Base-by-base conservation (phyloP, 1,140 invertebrate species). In the Pinna nobilis region DNA sequence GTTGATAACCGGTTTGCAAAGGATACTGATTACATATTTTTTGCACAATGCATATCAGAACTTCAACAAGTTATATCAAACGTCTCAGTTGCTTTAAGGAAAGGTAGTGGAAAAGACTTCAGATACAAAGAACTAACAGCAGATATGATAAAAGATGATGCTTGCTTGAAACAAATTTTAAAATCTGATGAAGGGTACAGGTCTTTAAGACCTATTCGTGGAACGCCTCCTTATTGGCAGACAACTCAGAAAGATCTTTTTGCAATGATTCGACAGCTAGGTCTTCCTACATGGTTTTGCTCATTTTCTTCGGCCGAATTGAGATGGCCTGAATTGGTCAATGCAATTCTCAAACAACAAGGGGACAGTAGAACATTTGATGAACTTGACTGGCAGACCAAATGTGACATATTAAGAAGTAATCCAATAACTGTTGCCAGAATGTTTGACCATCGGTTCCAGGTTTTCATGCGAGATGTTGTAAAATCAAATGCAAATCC, bases 251-350 rank as follows among this genome's bases (percentile, higher is more conserved):
- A 77, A 49, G 78, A 77, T 65, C 28, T 79, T 28, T 77, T 79
- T 70, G 77, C 74, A 33, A 79, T 79, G 77, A 77, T 79, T 18
- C 28, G 74, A 32, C 77, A 79, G 33, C 32, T 79, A 25, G 77
- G 77, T 3, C 25, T 55, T 44, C 68, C 74, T 49, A 77, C 71
- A 15, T 75, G 66, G 66, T 71, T 78, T 50, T 57, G 33, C 37
- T 71, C 60, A 7, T 65, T 78, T 20, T 80, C 76, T 15, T 71
- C 78, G 35, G 78, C 78, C 15, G 76, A 78, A 66, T 75, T 72
- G 28, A 63, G 61, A 13, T 80, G 78, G 78, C 13, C 20, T 33
- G 47, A 50, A 49, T 53, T 77, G 33, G 32, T 77, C 6, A 66
- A 53, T 49, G 33, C 47, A 57, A 51, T 74, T 25, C 30, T 35